Conservation (phyloP, 2,888 invertebrate genomes). For the Dicyrtoma fusca region DNA sequence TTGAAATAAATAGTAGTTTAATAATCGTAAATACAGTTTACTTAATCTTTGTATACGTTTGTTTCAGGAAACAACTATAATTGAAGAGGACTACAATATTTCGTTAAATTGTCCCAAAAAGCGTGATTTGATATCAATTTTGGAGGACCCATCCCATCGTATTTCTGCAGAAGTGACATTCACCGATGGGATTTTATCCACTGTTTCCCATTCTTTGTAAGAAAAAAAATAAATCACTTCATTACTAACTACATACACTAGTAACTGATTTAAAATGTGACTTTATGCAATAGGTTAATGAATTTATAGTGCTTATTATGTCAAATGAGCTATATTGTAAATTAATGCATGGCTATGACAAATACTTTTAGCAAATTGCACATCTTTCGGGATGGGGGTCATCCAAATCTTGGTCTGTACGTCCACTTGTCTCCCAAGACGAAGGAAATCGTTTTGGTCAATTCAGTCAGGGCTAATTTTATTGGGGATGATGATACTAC, state of each 20-base stretch:
- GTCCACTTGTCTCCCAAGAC: conserved; percentile 38
- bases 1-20: too few species aligned
- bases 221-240: too few species aligned
- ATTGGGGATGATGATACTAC: not conserved
- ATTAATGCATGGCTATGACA: not conserved
- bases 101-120: conserved; percentile 39
- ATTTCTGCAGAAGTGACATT: conserved; percentile 44
- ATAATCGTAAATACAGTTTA: not conserved
- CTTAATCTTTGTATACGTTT: conserved; percentile 7
- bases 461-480: conserved; percentile 43
- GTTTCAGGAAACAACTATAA: conserved; percentile 34
- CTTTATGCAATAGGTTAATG: too few species aligned
- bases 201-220: conserved; percentile 48
- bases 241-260: too few species aligned
- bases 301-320: too few species aligned
- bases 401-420: conserved; percentile 42
- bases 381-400: conserved; percentile 42
- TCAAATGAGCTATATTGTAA: not conserved
- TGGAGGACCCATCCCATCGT: conserved; percentile 41
- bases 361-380: conserved; percentile 37
- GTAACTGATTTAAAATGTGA: too few species aligned
- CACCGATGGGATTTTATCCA: conserved; percentile 41
- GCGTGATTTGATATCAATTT: conserved; percentile 33
- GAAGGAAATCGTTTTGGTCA: conserved; percentile 39
- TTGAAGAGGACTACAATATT: conserved; percentile 39